Conservation (phyloP, 2,113 vertebrate genomes). For the Pluvialis apricaria region DNA sequence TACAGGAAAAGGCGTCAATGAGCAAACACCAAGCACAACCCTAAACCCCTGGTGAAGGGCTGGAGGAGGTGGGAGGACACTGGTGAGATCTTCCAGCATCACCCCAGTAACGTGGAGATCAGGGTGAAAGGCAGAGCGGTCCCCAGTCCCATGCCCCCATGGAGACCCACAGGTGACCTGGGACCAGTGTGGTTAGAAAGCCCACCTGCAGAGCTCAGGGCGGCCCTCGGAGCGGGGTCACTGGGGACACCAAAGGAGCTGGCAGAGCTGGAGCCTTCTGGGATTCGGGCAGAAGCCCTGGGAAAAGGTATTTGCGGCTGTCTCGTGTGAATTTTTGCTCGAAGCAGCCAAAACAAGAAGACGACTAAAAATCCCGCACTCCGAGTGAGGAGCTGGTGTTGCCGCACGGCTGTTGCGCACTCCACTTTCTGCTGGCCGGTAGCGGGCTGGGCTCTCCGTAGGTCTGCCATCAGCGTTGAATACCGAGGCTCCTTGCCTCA, state of each 20-base stretch:
- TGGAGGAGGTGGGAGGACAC: background rate
- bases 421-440: background rate
- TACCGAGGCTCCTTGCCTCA: background rate
- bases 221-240: background rate
- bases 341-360: background rate
- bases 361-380: accelerated
- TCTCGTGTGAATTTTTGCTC: background rate
- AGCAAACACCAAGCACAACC: background rate
- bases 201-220: background rate
- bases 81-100: background rate
- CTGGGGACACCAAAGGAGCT: background rate
- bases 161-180: background rate
- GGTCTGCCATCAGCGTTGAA: background rate
- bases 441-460: background rate
- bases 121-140: background rate
- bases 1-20: no score
- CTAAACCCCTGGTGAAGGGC: background rate
- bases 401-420: background rate
- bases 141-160: accelerated
- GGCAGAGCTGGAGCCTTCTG: background rate
- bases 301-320: background rate
- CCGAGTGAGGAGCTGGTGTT: accelerated
- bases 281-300: background rate
- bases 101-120: accelerated
- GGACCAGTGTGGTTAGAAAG: background rate